Conservation (phyloP, 2,797 vertebrate species). For the Sciurus carolinensis region DNA sequence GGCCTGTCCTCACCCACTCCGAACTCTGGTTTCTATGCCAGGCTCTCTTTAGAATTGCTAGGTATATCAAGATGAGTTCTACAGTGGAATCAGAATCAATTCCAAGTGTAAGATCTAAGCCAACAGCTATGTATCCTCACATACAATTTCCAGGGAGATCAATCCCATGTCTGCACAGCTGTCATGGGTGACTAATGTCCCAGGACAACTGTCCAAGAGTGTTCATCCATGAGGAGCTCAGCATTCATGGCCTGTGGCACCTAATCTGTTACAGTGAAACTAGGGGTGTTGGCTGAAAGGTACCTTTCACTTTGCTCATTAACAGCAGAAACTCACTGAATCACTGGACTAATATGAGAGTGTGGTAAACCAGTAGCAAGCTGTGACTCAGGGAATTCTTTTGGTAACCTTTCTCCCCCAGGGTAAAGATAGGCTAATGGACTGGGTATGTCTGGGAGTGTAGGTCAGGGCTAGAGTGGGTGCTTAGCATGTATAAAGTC, state of each 20-base stretch:
- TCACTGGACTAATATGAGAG: background rate
- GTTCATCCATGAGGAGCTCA: background rate
- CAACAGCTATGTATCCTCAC: no score
- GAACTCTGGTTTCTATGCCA: background rate
- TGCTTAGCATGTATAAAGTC: no score
- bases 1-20: background rate
- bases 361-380: background rate
- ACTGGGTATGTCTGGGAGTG: no score
- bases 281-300: background rate
- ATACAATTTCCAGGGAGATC: background rate
- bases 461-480: no score
- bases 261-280: background rate
- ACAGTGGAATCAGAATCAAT: background rate
- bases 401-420: background rate
- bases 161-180: background rate
- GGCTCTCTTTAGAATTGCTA: background rate
- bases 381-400: constrained; percentile 16
- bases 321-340: background rate
- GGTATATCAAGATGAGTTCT: background rate
- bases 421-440: background rate
- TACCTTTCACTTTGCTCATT: background rate
- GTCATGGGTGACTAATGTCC: background rate
- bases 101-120: background rate
- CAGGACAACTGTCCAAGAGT: no score
- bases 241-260: background rate